These are phyloP conservation scores for Morphnarchus princeps DNA, from an alignment of 2,113 vertebrate species.

Conservation along the genomic window DNA sequence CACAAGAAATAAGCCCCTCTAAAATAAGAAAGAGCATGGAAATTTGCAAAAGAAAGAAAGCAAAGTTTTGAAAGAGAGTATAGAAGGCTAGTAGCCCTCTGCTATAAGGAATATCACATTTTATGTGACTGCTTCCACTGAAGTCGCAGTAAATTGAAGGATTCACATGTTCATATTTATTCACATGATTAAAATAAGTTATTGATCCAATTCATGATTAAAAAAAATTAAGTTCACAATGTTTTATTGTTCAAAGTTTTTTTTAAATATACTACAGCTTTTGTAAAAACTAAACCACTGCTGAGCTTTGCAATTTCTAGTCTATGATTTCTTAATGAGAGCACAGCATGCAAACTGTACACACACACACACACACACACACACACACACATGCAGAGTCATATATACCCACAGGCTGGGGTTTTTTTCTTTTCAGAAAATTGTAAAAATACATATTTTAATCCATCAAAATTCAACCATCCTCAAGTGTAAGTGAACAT, in stretches of 20 bases:
- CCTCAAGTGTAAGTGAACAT: conserved; percentile 48
- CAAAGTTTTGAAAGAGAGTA: background rate
- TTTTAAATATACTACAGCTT: background rate
- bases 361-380: too few relatives aligned
- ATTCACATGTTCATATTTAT: background rate
- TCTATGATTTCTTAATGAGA: background rate
- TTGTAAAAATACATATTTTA: background rate
- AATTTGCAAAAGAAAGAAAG: background rate
- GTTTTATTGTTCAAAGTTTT: fast-evolving
- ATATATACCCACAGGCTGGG: background rate
- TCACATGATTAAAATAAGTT: background rate
- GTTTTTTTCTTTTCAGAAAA: background rate
- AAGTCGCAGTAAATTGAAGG: background rate
- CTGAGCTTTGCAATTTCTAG: background rate
- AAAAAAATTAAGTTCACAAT: background rate
- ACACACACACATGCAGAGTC: fast-evolving
- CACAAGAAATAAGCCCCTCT: background rate
- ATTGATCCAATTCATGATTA: background rate
- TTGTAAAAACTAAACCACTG: background rate
- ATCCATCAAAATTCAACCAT: conserved; percentile 39
- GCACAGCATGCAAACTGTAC: background rate
- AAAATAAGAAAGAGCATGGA: background rate
- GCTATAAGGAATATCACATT: background rate
- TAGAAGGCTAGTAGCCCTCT: background rate
- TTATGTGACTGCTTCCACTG: background rate